These are phyloP conservation scores for Drosophila pectinifera DNA, from an alignment of 1,140 invertebrate species.

Conservation along the genomic window DNA sequence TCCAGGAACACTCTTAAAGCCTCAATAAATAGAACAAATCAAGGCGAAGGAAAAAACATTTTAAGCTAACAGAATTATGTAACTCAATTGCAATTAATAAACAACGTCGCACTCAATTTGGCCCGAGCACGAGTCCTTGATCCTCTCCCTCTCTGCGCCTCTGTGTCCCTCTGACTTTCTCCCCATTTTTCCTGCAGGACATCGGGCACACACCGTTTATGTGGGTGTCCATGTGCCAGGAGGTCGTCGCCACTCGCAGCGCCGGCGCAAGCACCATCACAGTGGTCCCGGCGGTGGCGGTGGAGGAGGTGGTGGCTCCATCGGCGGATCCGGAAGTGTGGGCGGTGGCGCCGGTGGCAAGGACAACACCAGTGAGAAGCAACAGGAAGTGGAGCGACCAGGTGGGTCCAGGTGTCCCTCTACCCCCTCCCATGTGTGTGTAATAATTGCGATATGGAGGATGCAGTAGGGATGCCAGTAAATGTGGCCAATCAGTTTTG, in stretches of 20 bases:
- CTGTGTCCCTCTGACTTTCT: constrained; percentile 22
- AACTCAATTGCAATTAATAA: constrained; percentile 48
- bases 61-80: constrained; percentile 30
- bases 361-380: constrained; percentile 71
- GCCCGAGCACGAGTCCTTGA: background rate
- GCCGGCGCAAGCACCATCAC: constrained; percentile 91
- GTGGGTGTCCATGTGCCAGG: constrained; percentile 94
- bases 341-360: constrained; percentile 49
- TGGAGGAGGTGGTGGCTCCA: constrained; percentile 22
- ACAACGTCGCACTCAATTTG: constrained; percentile 41
- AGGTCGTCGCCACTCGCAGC: constrained; percentile 90
- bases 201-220: constrained; percentile 94
- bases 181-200: constrained; percentile 87
- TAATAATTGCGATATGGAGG: constrained; percentile 39
- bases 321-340: constrained; percentile 34
- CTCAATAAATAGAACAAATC: constrained; percentile 1
- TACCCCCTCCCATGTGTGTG: background rate
- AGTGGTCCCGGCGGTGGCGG: constrained; percentile 74
- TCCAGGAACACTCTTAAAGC: background rate
- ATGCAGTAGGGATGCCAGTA: constrained; percentile 2
- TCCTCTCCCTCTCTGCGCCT: background rate
- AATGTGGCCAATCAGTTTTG: constrained; percentile 51
- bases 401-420: constrained; percentile 58
- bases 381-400: constrained; percentile 78
- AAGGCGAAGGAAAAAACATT: constrained; percentile 12